Conservation (phyloP, 1,140 invertebrate species). For the Dendrolimus punctatus region DNA sequence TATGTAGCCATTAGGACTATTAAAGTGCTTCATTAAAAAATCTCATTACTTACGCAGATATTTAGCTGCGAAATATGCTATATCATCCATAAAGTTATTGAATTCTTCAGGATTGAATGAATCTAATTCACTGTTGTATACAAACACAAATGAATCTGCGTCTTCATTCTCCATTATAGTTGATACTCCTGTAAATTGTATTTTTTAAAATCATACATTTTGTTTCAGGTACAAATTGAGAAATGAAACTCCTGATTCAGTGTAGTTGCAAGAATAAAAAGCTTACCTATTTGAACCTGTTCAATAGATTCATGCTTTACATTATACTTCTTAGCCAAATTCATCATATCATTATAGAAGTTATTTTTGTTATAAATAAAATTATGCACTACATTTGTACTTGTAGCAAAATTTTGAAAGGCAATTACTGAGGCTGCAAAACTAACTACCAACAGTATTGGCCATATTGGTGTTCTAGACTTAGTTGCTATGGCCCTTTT, state of each 20-base stretch:
- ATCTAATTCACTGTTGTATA: constrained; percentile 34
- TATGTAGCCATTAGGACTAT: background rate
- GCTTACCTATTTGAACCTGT: constrained; percentile 43
- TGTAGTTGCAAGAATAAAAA: background rate
- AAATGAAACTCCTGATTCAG: background rate
- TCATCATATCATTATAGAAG: constrained; percentile 41
- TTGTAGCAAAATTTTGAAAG: no score
- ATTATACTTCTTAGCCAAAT: constrained; percentile 43
- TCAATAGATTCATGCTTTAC: constrained; percentile 40
- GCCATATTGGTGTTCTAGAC: background rate
- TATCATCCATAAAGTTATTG: constrained; percentile 41
- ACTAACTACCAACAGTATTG: background rate
- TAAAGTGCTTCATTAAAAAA: background rate
- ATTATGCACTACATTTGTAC: background rate
- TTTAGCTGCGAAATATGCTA: constrained; percentile 31
- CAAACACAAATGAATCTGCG: constrained; percentile 48
- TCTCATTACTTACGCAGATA: constrained; percentile 42
- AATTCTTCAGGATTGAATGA: constrained; percentile 33
- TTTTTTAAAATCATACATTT: background rate
- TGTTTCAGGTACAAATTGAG: background rate
- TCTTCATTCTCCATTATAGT: constrained; percentile 45
- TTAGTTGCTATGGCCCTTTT: background rate
- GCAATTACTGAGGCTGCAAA: background rate
- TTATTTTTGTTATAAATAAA: constrained; percentile 32
- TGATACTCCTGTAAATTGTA: constrained; percentile 34